A percentile compares a stretch with the other conserved stretches of the same genome.
phyloP scores from a whole-genome alignment of 2,797 vertebrate genomes.

The Chaetophractus vellerosus region DNA sequence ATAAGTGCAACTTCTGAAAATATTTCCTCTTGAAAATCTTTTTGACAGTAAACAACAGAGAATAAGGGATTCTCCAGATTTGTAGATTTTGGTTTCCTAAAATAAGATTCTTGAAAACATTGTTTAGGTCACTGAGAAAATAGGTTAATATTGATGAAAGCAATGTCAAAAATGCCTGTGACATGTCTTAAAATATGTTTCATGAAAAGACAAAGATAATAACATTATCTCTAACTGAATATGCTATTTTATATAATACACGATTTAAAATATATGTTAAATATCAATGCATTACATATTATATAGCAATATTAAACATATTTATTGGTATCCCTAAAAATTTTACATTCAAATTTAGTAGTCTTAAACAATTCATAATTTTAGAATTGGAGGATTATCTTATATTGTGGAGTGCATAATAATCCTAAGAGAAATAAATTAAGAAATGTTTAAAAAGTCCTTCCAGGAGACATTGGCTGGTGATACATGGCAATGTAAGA shows the following conservation, averaged over 20 bases:
- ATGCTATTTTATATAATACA: background rate
- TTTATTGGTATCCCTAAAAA: background rate
- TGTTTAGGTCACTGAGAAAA: background rate
- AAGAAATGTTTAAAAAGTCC: background rate
- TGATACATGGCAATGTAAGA: background rate
- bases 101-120: background rate
- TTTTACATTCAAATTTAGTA: background rate
- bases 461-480: background rate
- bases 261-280: background rate
- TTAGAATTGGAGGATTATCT: background rate
- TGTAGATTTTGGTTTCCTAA: background rate
- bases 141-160: background rate
- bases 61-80: background rate
- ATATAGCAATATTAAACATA: background rate
- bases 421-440: background rate
- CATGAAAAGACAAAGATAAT: background rate
- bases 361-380: background rate
- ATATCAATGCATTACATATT: background rate
- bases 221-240: background rate
- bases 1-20: constrained; percentile 2
- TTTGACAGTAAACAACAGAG: constrained; percentile 36
- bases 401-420: background rate
- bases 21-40: constrained; percentile 21
- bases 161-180: background rate
- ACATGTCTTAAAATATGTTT: background rate